Evolutionary conservation across 2,113 vertebrate species (phyloP), one percentile per base, ranked within the genome.

Genomic region (Caranx ignobilis): DNA sequence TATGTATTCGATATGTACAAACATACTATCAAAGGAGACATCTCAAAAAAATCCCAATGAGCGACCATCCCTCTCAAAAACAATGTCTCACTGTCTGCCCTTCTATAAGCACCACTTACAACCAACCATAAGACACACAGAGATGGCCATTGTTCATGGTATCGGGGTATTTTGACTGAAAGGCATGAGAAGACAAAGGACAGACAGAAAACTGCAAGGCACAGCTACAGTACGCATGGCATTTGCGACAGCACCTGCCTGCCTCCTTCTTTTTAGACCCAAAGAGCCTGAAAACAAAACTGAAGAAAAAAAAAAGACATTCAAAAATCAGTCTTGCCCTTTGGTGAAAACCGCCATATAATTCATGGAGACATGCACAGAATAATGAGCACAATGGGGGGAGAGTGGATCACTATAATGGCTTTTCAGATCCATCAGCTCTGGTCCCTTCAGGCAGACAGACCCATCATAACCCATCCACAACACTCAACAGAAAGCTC

Each of bases 81-180:
- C 87, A 92, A 85, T 81, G 82, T 76, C 31, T 66, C 82, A 63
- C 79, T 87, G 77, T 91, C 69, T 81, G 62, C 48, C 31, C 21
- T 48, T 70, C 84, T 74, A 57, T 75, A 72, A 81, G 80, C 77
- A 84, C 45, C 57, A 83, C 78, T 84, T 52, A 60, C 57, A 54
- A 79, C 26, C 50, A 73, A 57, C 75, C 63, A 73, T 60, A 62
- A 70, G 69, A 87, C 71, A 56, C 78, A 91, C 84, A 92, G 71
- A 88, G 86, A 67, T 15, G 68, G 12, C 74, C 63, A 84, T 93
- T 91, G 89, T 94, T 87, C 79, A 34, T 65, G 48, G 39, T 50
- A 56, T 4, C 21, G 21, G 75, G 77, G 82, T 86, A 64, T 90
- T 88, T 88, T 84, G 84, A 87, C 74, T 83, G 59, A 82, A 61